Evolutionary conservation across 2,113 vertebrate species (phyloP).

Genomic region (Cervus canadensis): DNA sequence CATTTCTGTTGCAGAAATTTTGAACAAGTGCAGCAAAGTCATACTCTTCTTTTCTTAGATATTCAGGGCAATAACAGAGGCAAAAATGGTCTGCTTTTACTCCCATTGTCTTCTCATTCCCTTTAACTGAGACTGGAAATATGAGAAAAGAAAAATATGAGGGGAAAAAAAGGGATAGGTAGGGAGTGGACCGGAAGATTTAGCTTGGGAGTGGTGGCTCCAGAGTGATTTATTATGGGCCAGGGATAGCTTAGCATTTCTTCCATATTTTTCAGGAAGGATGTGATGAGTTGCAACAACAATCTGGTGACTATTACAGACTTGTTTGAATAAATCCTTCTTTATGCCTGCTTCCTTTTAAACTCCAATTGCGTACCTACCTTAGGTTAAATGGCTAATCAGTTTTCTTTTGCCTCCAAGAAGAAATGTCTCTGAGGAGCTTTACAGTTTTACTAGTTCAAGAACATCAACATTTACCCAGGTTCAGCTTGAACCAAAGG

Average conservation of each 20-base stretch:
- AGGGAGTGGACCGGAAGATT: not conserved
- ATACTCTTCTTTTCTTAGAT: not conserved
- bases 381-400: slow-evolving; percentile 54
- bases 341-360: slow-evolving; percentile 38
- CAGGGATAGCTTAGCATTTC: slow-evolving; percentile 48
- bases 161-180: not conserved
- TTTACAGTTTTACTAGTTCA: slow-evolving; percentile 44
- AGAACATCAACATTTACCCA: slow-evolving; percentile 57
- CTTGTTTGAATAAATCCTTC: slow-evolving; percentile 39
- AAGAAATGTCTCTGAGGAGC: slow-evolving; percentile 49
- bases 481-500: slow-evolving; percentile 4
- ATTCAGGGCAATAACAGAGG: not conserved
- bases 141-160: slow-evolving; percentile 17
- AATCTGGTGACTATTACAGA: slow-evolving; percentile 40
- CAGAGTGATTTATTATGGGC: slow-evolving; percentile 50
- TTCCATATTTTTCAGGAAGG: slow-evolving; percentile 58
- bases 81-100: not conserved
- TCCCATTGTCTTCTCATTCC: not conserved
- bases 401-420: slow-evolving; percentile 55
- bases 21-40: not conserved
- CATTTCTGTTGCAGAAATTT: not conserved
- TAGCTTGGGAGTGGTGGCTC: slow-evolving; percentile 33
- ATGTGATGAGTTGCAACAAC: slow-evolving; percentile 44
- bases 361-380: not conserved
- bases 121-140: slow-evolving; percentile 31